Evolutionary conservation across 2,888 invertebrate species (phyloP).

Genomic region (Drosophila sordidula): DNA sequence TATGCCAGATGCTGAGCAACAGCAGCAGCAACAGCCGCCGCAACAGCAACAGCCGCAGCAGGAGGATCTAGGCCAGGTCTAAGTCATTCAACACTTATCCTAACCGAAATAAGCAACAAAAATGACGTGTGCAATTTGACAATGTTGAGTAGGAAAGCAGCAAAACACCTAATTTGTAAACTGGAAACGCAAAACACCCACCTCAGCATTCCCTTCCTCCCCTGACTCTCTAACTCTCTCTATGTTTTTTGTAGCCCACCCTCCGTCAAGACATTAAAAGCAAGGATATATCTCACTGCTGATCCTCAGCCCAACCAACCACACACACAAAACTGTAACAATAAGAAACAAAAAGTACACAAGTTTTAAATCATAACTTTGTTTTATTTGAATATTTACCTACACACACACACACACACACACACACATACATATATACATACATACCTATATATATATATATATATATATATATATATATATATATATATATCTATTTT

Average conservation of each 20-base stretch:
- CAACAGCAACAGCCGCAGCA: constrained; percentile 19
- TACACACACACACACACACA: constrained; percentile 25
- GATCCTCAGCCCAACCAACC: constrained; percentile 6
- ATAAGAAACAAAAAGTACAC: constrained; percentile 66
- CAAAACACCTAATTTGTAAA: constrained; percentile 15
- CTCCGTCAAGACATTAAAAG: constrained; percentile 30
- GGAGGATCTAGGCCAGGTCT: constrained; percentile 50
- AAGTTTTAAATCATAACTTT: constrained; percentile 61
- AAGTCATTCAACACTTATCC: constrained; percentile 1
- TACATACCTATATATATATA: constrained; percentile 14
- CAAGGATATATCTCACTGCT: constrained; percentile 10
- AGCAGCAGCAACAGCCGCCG: constrained; percentile 34
- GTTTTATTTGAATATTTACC: constrained; percentile 55
- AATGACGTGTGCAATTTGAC: constrained; percentile 61
- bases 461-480: constrained; percentile 19
- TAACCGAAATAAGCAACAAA: constrained; percentile 7
- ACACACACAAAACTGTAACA: constrained; percentile 38
- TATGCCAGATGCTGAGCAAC: constrained; percentile 43
- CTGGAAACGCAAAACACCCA: constrained; percentile 54
- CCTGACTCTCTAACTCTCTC: background rate
- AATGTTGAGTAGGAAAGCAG: constrained; percentile 51
- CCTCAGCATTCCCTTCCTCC: constrained; percentile 62
- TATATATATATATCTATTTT: constrained; percentile 27
- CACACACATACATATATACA: constrained; percentile 17
- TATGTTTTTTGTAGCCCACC: constrained; percentile 36